Evolutionary conservation across 2,797 vertebrate species (phyloP).

Genomic region (Sebastes nivosus): DNA sequence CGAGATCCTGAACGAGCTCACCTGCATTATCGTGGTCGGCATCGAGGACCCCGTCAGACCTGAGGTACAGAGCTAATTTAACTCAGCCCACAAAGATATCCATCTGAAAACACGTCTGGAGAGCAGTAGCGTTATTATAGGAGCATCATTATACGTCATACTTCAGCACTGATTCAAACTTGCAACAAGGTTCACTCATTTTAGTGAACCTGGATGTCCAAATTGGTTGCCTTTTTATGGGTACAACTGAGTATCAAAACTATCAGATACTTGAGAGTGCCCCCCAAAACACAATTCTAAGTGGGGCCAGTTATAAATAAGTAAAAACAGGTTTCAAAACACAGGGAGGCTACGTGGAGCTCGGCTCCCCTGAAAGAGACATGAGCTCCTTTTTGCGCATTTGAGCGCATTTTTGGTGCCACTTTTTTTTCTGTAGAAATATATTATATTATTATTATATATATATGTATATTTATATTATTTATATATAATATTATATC

Average conservation of each 20-base stretch:
- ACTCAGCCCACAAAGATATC: no score
- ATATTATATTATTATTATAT: background rate
- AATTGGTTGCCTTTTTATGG: background rate
- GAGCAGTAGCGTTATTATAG: background rate
- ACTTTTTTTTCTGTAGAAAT: background rate
- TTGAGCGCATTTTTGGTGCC: background rate
- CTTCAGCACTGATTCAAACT: background rate
- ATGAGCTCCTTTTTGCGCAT: background rate
- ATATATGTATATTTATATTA: background rate
- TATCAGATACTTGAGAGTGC: background rate
- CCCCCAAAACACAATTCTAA: background rate
- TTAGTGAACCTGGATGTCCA: background rate
- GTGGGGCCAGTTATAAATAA: background rate
- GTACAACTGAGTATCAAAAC: background rate
- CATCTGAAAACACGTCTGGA: background rate
- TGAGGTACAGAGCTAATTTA: conserved; percentile 82
- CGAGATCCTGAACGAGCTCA: conserved; percentile 90
- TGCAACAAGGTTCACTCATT: background rate
- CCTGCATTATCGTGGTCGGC: conserved; percentile 92
- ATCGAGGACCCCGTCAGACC: conserved; percentile 97
- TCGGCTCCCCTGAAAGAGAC: background rate
- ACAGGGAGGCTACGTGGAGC: background rate
- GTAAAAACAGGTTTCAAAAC: background rate
- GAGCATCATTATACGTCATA: background rate
- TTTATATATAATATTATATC: no score